Conservation (phyloP, 1,140 invertebrate genomes). For the Daktulosphaira vitifoliae region DNA sequence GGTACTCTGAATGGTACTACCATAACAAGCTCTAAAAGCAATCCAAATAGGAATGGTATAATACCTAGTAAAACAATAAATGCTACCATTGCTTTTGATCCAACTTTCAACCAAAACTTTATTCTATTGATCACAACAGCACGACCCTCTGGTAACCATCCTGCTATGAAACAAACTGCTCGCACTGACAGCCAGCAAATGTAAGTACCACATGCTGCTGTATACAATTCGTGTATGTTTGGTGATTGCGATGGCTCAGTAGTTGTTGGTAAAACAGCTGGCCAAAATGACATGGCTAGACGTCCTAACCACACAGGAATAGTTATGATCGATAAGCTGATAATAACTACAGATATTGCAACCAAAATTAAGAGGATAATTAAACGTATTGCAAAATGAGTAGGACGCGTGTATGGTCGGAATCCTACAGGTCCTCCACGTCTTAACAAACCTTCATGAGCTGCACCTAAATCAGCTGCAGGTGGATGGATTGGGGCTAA, state of each 20-base stretch:
- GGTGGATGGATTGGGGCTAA: slow-evolving; percentile 37
- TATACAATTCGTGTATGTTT: slow-evolving; percentile 88
- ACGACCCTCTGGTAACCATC: slow-evolving; percentile 81
- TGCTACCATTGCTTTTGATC: slow-evolving; percentile 60
- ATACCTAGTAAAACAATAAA: slow-evolving; percentile 75
- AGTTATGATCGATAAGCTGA: slow-evolving; percentile 72
- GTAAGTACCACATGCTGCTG: slow-evolving; percentile 87
- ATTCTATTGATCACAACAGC: slow-evolving; percentile 63
- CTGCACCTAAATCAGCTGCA: slow-evolving; percentile 60
- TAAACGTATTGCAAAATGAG: slow-evolving; percentile 70
- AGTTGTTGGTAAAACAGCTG: slow-evolving; percentile 51
- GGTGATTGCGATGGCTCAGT: slow-evolving; percentile 45
- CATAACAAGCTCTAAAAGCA: slow-evolving; percentile 83
- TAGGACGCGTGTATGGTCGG: slow-evolving; percentile 79
- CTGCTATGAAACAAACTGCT: slow-evolving; percentile 64
- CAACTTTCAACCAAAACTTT: slow-evolving; percentile 57
- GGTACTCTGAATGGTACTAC: slow-evolving; percentile 89
- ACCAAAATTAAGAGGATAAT: slow-evolving; percentile 68
- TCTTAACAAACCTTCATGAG: slow-evolving; percentile 70
- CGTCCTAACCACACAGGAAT: slow-evolving; percentile 85
- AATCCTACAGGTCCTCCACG: slow-evolving; percentile 68
- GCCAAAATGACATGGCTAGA: slow-evolving; percentile 76
- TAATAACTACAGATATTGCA: slow-evolving; percentile 72
- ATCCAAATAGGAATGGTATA: slow-evolving; percentile 84
- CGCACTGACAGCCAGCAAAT: slow-evolving; percentile 81